Base-by-base conservation (phyloP, 2,888 invertebrate species). In the Drosophila subquinaria region DNA sequence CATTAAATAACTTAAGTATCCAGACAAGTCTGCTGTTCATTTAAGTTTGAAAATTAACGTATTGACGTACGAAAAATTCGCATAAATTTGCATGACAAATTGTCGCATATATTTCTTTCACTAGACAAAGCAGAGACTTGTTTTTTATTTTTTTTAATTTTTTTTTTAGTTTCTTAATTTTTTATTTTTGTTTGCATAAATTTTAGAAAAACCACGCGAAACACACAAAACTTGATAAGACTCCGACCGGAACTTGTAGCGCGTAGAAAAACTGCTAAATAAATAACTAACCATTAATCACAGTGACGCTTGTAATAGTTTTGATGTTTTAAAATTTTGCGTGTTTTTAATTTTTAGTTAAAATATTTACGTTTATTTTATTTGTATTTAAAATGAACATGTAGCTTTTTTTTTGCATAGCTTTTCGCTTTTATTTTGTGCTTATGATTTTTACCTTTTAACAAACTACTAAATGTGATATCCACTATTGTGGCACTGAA, bases 401-500 rank as follows among this genome's bases (percentile, higher is more conserved):
- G 65, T 71, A 62, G 33, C 42, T 65, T 65, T 55, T 59, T 45
- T 65, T 65, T 55, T 59, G 77, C 60, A 72, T 69, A 69, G 74
- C 78, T 76, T 76, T 73, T 35, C 65, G 79, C 48, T 56, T 51
- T 69, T 69, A 64, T 55, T 36, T 72, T 53, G 64, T 30, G 56
- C 47, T 64, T 35, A 35, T 27, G 33, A n/a, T 84, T 53, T 64
- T 82, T 88, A 88, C 86, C 88, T 88, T 82, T 83, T 69, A 86
- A 81, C 86, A 85, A 88, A 88, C 88, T 87, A 81, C 84, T 87
- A 79, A 86, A 79, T 88, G 74, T 86, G 76, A 90, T 92, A 92
- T 92, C 92, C 91, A 92, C 90, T 87, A 85, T 79, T 79, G 83
- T 89, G 89, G 84, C 86, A 92, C 92, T 92, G 91, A 92, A 91